Evolutionary conservation across 1,140 invertebrate species (phyloP), one percentile per base, ranked within the genome.

Genomic region (Oedothorax gibbosus): DNA sequence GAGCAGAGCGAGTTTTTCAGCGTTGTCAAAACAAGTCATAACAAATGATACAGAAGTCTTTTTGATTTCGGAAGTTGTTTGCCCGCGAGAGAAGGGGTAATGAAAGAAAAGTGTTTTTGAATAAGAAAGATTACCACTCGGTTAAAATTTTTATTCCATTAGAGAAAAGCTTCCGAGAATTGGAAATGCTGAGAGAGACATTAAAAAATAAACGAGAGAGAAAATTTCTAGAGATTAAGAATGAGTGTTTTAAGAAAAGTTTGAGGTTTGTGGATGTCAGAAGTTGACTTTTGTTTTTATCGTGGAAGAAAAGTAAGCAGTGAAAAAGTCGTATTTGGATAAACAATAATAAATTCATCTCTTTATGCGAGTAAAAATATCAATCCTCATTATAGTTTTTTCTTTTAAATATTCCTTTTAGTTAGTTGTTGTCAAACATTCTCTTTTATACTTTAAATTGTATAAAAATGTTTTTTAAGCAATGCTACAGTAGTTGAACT

Each of bases 11-110:
- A 53, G 14, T 60, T 72, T 71, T 62, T 20, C 20, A 62, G 56
- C 79, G 14, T 82, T 35, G 79, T 82, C 79, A 82, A 72, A 72
- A 72, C 66, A 82, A 72, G 79, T 72, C 79, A 62, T 82, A 82
- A 82, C 79, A 82, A 82, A 82, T 82, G 79, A 57, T 82, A 82
- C 79, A 82, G 79, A 71, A 72, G 79, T 82, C 79, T 49, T 82
- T 82, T 82, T 82, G 79, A 82, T 82, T 82, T 82, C 72, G 20
- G 12, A 50, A 53, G 49, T 57, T 72, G 56, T 72, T 82, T 73
- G 56, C 20, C 20, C 49, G 21, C 21, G 9, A 76, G 9, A 49
- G 51, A 21, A 15, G 35, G 21, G 68, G 53, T 62, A 18, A n/a
- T 11, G 20, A 51, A 78, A 20, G n/a, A 56, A 53, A 68, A 80